A percentile compares a stretch with the other conserved stretches of the same genome.
Evolutionary conservation across 2,888 invertebrate genomes (phyloP).

Genomic region (Aethes cnicana): DNA sequence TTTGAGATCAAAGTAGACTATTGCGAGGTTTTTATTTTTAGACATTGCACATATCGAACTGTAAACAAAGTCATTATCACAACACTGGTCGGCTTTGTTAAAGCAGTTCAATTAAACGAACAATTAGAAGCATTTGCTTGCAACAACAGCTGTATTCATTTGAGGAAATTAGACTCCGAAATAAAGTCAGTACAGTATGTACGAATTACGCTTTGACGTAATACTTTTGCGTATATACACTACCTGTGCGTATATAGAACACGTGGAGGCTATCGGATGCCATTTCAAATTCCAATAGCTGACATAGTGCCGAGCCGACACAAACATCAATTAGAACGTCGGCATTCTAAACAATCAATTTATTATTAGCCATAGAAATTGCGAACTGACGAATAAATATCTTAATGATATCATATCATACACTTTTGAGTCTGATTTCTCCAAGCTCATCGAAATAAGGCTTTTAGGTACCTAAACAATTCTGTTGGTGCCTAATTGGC

Average conservation of each 20-base stretch:
- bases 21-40: constrained; percentile 26
- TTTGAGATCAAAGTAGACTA: constrained; percentile 7
- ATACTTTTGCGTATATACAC: no score
- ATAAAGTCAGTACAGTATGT: no score
- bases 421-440: no score
- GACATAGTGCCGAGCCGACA: background rate
- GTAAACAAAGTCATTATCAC: constrained; percentile 22
- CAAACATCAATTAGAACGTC: background rate
- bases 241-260: background rate
- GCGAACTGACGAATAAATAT: constrained; percentile 7
- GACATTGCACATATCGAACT: constrained; percentile 21
- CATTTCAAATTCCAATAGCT: constrained; percentile 9
- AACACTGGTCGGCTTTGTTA: constrained; percentile 2
- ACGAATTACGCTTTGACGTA: no score
- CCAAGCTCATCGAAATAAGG: no score
- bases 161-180: no score
- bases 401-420: background rate
- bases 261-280: no score
- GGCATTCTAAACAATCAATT: background rate
- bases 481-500: no score
- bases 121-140: no score
- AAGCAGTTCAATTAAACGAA: constrained; percentile 31
- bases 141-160: no score
- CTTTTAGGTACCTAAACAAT: no score
- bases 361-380: constrained; percentile 6